Evolutionary conservation across 2,797 vertebrate species (phyloP).

Genomic region (Podarcis lilfordi): DNA sequence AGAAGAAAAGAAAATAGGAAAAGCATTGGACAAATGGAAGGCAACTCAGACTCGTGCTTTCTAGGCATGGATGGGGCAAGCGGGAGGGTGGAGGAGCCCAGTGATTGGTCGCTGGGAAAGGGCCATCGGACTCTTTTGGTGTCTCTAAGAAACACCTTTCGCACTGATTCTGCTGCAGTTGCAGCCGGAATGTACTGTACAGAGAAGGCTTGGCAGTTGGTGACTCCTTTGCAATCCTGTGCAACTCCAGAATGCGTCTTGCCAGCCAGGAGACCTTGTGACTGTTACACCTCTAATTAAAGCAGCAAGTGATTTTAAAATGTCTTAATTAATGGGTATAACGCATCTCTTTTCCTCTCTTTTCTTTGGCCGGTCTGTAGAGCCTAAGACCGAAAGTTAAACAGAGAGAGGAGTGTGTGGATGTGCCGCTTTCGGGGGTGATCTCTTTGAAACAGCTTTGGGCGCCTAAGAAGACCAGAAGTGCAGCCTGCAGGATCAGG

Average conservation of each 20-base stretch:
- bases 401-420: background rate
- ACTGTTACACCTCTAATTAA: background rate
- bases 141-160: too few species aligned
- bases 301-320: background rate
- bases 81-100: too few species aligned
- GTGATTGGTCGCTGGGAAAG: too few species aligned
- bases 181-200: too few species aligned
- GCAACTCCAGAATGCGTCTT: too few species aligned
- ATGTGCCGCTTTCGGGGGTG: background rate
- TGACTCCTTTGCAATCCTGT: background rate
- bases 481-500: too few species aligned
- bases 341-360: background rate
- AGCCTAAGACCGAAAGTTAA: background rate
- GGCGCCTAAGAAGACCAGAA: background rate
- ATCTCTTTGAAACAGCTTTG: background rate
- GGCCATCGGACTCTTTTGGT: too few species aligned
- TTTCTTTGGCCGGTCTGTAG: background rate
- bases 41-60: too few species aligned
- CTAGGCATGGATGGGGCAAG: background rate
- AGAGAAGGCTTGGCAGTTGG: background rate
- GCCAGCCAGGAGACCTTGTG: background rate
- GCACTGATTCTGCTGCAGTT: background rate
- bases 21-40: too few species aligned
- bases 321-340: background rate
- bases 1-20: too few species aligned